phyloP scores from a whole-genome alignment of 2,113 vertebrate genomes.

The Chiloscyllium plagiosum region DNA sequence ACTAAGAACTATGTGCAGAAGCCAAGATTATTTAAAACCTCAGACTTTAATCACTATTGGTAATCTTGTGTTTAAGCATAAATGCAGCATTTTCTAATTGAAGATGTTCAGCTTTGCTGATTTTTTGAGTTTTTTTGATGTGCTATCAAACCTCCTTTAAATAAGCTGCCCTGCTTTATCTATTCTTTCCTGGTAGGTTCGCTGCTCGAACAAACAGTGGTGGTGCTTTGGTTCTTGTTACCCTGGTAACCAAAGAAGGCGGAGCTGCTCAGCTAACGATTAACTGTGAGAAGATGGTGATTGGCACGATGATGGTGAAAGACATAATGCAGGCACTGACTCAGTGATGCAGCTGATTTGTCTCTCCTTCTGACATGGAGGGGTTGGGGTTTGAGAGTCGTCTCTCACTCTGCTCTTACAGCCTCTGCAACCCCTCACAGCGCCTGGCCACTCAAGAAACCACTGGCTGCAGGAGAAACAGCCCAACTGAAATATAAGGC shows the following conservation, averaged over 20 bases:
- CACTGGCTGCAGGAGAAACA: neutral
- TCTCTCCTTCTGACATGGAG: neutral
- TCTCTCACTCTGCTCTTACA: neutral
- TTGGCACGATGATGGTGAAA: conserved; percentile 93
- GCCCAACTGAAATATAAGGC: neutral
- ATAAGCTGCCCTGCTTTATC: neutral
- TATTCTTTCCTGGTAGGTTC: conserved; percentile 64
- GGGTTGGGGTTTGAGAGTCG: too few relatives aligned
- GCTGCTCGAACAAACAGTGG: conserved; percentile 82
- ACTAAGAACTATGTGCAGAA: neutral
- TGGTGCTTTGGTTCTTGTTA: conserved; percentile 80
- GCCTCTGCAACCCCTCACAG: neutral
- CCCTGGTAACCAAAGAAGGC: conserved; percentile 64
- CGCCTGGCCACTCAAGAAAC: neutral
- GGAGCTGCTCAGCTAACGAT: conserved; percentile 69
- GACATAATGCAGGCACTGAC: conserved; percentile 80
- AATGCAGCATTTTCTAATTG: neutral
- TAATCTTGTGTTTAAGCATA: neutral
- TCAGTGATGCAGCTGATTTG: conserved; percentile 56
- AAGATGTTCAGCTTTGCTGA: neutral
- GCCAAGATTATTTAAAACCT: neutral
- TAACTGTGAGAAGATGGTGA: conserved; percentile 98
- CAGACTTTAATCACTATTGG: neutral
- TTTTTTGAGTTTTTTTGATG: neutral
- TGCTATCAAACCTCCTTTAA: neutral